phyloP scores from a whole-genome alignment of 2,888 invertebrate species.

The Heliothis peltigera region DNA sequence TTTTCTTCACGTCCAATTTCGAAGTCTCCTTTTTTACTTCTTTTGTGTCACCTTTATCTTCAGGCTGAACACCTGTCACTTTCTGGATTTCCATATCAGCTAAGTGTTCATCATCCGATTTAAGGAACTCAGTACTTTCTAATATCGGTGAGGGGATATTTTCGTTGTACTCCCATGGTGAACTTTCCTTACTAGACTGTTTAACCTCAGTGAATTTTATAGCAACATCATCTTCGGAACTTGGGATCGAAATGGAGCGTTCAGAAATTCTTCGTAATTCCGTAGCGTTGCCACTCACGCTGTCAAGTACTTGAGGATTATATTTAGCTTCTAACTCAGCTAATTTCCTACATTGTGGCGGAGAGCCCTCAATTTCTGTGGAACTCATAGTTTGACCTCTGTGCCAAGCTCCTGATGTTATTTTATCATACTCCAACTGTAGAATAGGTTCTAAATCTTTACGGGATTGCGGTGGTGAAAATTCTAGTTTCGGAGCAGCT shows the following conservation, averaged over 20 bases:
- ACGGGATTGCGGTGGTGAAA: slow-evolving; percentile 93
- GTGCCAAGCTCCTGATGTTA: slow-evolving; percentile 92
- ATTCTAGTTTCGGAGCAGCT: slow-evolving; percentile 93
- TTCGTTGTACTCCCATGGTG: slow-evolving; percentile 91
- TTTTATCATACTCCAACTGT: slow-evolving; percentile 92
- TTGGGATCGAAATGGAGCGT: slow-evolving; percentile 93
- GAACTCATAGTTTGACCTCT: slow-evolving; percentile 94
- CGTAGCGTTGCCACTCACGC: slow-evolving; percentile 91
- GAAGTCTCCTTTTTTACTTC: slow-evolving; percentile 73
- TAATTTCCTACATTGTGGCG: slow-evolving; percentile 92
- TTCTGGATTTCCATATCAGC: slow-evolving; percentile 89
- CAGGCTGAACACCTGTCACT: slow-evolving; percentile 85
- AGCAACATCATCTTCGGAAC: slow-evolving; percentile 93
- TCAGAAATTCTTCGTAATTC: slow-evolving; percentile 93
- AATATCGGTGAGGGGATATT: slow-evolving; percentile 91
- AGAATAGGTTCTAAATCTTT: slow-evolving; percentile 94
- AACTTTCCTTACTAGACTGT: slow-evolving; percentile 87
- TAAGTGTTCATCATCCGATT: slow-evolving; percentile 90
- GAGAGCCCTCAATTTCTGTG: slow-evolving; percentile 94
- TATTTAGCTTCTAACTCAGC: slow-evolving; percentile 92
- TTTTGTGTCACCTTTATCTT: slow-evolving; percentile 76
- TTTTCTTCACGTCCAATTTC: slow-evolving; percentile 84
- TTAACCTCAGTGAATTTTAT: slow-evolving; percentile 89
- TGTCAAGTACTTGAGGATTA: slow-evolving; percentile 91
- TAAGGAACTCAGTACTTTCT: slow-evolving; percentile 90